Conservation (phyloP, 2,113 vertebrate genomes). For the Oreochromis aureus region DNA sequence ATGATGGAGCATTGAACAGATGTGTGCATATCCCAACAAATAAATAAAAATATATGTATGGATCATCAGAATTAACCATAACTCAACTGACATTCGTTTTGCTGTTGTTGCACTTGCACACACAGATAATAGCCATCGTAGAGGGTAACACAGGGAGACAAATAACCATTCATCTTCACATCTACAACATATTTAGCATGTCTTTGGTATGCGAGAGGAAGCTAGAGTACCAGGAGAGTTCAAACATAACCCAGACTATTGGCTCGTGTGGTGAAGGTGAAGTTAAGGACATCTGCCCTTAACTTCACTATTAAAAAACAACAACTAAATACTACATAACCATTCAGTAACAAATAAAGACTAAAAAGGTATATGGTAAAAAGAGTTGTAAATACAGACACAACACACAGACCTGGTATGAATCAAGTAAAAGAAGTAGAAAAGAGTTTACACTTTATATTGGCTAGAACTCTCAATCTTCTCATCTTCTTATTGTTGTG, state of each 20-base stretch:
- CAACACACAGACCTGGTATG: not conserved
- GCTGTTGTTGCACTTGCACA: not conserved
- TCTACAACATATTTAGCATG: not conserved
- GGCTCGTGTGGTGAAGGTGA: not conserved
- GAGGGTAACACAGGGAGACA: not conserved
- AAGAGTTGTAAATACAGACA: not conserved
- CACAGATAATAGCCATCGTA: not conserved
- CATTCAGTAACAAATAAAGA: not conserved
- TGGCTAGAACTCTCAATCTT: not conserved
- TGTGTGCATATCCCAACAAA: not conserved
- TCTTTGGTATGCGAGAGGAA: not conserved
- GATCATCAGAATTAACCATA: not conserved
- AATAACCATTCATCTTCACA: not conserved
- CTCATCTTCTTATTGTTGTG: not conserved
- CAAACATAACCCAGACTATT: not conserved
- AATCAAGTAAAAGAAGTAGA: not conserved
- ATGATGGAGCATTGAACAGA: not conserved
- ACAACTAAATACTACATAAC: not conserved
- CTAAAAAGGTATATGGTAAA: not conserved
- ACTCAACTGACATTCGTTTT: rapidly evolving
- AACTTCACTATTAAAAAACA: not conserved
- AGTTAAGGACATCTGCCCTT: not conserved
- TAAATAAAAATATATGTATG: not conserved
- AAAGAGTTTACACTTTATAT: not conserved
- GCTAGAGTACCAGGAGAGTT: not conserved